Base-by-base conservation (phyloP, 1,140 invertebrate genomes). In the Apis florea region DNA sequence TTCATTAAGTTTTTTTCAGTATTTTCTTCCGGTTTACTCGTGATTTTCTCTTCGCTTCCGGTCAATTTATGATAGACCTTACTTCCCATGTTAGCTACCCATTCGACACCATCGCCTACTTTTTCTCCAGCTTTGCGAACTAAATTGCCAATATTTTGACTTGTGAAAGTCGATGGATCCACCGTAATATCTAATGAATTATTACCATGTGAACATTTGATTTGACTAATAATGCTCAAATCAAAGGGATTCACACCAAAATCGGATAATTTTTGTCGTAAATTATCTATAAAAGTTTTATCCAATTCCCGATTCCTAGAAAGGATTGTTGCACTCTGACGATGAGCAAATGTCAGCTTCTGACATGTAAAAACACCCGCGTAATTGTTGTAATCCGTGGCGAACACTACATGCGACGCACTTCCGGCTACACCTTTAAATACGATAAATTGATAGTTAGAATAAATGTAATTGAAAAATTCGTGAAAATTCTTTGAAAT, bases 341-440 rank as follows among this genome's bases (percentile, higher is more conserved):
- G 94, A 91, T 97, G 96, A 1, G 95, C 95, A 79, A 97, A 96
- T 1, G 94, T 92, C 21, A 97, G 85, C 90, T 96, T 96, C 92
- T 98, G 97, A 84, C 97, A 98, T 0, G 96, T 96, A 91, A 96
- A 97, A 24, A 97, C 95, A 1, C 95, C 96, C 8, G 96, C 97
- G 88, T 96, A 97, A 2, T 93, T 96, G 0, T 93, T 93, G 85
- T 97, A 97, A 89, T 98, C 97, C 0, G 97, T 97, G 68, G 94
- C 93, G 85, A 97, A 95, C 0, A 97, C 93, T 2, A 96, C 95
- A 90, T 97, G 97, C 15, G 95, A 95, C 0, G 96, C 96, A 61
- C 94, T 95, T 8, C 97, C 97, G 6, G 96, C 96, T 53, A 97
- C 94, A 92, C 95, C 97, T 97, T 89, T 58, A 31, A 63, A 56